These are phyloP conservation scores for Syngnathus acus DNA, from an alignment of 2,797 vertebrate genomes.

Conservation along the genomic window DNA sequence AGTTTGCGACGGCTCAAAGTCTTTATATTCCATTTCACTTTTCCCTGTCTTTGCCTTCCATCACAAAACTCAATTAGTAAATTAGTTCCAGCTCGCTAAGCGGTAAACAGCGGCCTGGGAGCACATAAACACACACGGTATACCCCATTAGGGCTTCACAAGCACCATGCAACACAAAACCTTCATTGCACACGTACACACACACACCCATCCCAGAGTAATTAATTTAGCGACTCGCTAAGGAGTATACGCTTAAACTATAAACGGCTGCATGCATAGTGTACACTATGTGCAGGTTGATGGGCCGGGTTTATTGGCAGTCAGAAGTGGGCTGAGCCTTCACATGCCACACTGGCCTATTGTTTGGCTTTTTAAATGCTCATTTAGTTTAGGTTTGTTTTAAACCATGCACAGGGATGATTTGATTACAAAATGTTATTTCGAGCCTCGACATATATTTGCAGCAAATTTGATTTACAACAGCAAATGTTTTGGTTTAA, in stretches of 20 bases:
- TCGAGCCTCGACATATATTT: not conserved
- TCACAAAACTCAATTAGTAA: constrained; percentile 77
- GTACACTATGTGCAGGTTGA: not conserved
- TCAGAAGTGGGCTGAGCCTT: not conserved
- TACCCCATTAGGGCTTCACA: constrained; percentile 65
- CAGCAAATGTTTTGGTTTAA: not conserved
- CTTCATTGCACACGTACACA: constrained; percentile 40
- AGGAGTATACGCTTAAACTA: constrained; percentile 21
- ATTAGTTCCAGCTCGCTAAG: constrained; percentile 75
- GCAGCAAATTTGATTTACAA: not conserved
- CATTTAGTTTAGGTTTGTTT: not conserved
- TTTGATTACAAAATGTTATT: not conserved
- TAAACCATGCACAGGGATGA: not conserved
- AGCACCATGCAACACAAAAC: constrained; percentile 45
- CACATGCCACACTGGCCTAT: not conserved
- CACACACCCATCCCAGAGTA: constrained; percentile 30
- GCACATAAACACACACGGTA: constrained; percentile 67
- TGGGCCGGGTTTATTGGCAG: not conserved
- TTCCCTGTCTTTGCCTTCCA: constrained; percentile 40
- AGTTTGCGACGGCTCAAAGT: not conserved
- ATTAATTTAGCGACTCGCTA: constrained; percentile 40
- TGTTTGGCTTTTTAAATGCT: not conserved
- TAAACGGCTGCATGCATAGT: not conserved
- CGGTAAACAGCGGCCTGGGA: constrained; percentile 73
- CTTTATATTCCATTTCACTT: constrained; percentile 12